phyloP scores from a whole-genome alignment of 2,888 invertebrate species.

The Torymus texanus region DNA sequence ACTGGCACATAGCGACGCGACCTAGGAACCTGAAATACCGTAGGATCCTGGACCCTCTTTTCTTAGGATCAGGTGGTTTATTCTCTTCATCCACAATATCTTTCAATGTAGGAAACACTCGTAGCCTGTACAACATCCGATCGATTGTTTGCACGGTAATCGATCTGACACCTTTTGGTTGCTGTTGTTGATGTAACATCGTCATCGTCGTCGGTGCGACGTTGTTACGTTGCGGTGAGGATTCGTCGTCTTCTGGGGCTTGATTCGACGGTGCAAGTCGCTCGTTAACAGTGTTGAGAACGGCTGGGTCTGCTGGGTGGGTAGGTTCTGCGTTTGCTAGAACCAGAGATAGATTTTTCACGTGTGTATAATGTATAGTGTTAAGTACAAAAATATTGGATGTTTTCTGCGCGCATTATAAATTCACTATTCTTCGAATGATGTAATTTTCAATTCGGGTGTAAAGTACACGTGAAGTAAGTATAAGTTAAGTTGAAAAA shows the following conservation, averaged over 20 bases:
- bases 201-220: neutral
- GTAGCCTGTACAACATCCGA: constrained; percentile 77
- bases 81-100: constrained; percentile 67
- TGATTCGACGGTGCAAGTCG: neutral
- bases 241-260: neutral
- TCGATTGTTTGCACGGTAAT: constrained; percentile 75
- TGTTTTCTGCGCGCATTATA: no score
- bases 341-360: no score
- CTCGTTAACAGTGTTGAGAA: neutral
- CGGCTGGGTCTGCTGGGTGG: no score
- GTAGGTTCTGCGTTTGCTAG: no score
- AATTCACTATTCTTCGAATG: no score
- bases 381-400: no score
- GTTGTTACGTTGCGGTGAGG: no score
- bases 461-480: no score
- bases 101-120: constrained; percentile 77
- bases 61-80: constrained; percentile 59
- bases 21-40: constrained; percentile 69
- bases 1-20: constrained; percentile 69
- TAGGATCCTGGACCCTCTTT: constrained; percentile 60
- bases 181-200: no score
- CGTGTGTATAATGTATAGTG: no score
- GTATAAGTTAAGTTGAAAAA: no score
- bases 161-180: constrained; percentile 46
- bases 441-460: no score